Evolutionary conservation across 92 coral and sea anemone species (phyloP), one percentile per base, ranked within the genome.

Genomic region (Porites cylindrica): DNA sequence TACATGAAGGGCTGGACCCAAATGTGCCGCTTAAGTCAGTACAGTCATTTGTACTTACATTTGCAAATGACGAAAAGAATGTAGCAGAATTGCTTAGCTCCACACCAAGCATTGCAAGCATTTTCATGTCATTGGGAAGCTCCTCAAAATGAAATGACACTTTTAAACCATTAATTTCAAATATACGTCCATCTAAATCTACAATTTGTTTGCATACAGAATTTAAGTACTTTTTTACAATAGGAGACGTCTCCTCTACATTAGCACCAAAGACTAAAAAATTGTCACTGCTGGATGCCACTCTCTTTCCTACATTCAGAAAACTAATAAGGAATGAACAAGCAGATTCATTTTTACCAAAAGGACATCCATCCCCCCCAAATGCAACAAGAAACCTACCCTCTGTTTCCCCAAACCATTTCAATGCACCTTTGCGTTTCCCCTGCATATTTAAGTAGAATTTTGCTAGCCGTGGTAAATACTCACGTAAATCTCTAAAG

Each of bases 371-470:
- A 24, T 24, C 26, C 26, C 26, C 26, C 26, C 26, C 26, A 24
- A 24, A 24, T 24, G 26, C 26, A 24, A 24, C 26, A 24, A 24
- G 26, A 24, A 24, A 24, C 26, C 26, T 24, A 24, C 90, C 95
- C 56, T 92, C 93, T n/a, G 94, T 85, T 80, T 85, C 85, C 66
- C 93, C 94, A 95, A 92, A 92, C 96, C 96, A 95, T 81, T 92
- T 92, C 56, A 94, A 78, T 21, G 91, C 82, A 66, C 86, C 93
- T 69, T 86, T 92, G 18, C 90, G 84, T 17, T 78, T 50, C 13
- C 67, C 72, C 16, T 86, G 86, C 70, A 72, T 72, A 51, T 18
- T 88, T 18, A 92, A 64, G 86, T 92, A 94, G 24, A 88, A 90
- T 4, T 59, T 9, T 29, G 94, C 93, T 38, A 94, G 83, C 68